Evolutionary conservation across 2,797 vertebrate genomes (phyloP), one percentile per base, ranked within the genome.

Genomic region (Alexandromys oeconomus): DNA sequence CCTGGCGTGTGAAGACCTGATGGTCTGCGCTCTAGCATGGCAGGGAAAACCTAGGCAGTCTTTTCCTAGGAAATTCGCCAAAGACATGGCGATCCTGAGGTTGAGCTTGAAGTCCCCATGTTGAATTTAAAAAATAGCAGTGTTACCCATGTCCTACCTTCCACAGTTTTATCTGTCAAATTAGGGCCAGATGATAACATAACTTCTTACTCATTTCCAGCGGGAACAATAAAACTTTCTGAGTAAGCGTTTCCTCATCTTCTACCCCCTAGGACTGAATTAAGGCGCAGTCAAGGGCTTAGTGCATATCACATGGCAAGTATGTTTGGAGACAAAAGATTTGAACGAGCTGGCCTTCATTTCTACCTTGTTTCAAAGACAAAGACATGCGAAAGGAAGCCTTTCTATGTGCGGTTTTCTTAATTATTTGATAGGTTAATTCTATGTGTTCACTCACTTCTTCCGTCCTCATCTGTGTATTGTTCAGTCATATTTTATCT

Each of bases 201-300:
- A 93, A 87, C 25, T 74, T 95, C 77, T 97, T 96, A 95, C n/a
- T 94, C 88, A 89, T 95, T 93, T 88, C 90, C 91, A 95, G 12
- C 15, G 76, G 82, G 79, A 96, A 87, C 65, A 89, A 86, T 93
- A 81, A 92, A 94, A 73, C 79, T 93, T 97, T 87, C 89, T 94
- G 63, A 79, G 48, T 71, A 94, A 80, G 48, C n/a, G 13, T 96
- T 93, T 94, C 81, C 74, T 92, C 15, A 5, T 94, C 57, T 91
- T 97, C 88, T 87, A 93, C 48, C 87, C 65, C 57, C 65, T 51
- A 43, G 67, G 78, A 88, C 48, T 94, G 59, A 92, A 92, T 80
- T 92, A 90, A 93, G 93, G 93, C 79, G n/a, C 37, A 95, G 25
- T 79, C 93, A 90, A 97, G 63, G 34, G 11, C 87, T 96, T 71